Evolutionary conservation across 2,888 invertebrate genomes (phyloP).

Genomic region (Anorthoa munda): DNA sequence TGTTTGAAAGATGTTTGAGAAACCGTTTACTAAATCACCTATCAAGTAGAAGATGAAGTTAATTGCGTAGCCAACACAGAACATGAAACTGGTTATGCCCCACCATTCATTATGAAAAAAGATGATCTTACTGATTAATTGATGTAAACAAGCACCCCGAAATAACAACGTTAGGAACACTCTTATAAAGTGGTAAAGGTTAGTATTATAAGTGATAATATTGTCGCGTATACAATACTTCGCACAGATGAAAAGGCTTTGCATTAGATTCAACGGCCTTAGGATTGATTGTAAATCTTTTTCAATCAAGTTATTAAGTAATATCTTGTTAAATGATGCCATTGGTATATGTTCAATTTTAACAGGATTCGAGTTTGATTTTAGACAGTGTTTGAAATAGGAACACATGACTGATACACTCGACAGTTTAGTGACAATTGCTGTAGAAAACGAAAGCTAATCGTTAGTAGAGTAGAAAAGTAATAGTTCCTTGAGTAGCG

Average conservation of each 20-base stretch:
- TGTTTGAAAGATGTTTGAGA: slow-evolving; percentile 1
- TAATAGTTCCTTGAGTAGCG: neutral
- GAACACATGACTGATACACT: neutral
- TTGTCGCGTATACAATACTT: slow-evolving; percentile 34
- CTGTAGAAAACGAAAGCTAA: neutral
- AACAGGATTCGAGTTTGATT: no score
- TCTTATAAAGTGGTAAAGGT: neutral
- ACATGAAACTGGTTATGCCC: neutral
- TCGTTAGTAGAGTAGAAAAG: neutral
- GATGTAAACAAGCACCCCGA: neutral
- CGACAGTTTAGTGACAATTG: neutral
- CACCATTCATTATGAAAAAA: neutral
- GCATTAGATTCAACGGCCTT: slow-evolving; percentile 37
- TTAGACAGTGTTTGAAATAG: no score
- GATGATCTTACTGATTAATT: neutral
- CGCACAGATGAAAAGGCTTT: slow-evolving; percentile 11
- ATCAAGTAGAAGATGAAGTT: neutral
- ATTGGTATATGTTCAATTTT: neutral
- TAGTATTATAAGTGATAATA: slow-evolving; percentile 20
- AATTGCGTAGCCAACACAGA: neutral
- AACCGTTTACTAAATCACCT: slow-evolving; percentile 10
- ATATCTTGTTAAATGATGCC: neutral
- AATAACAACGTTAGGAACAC: neutral
- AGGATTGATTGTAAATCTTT: slow-evolving; percentile 30
- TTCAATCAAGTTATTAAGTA: slow-evolving; percentile 6